Conservation (phyloP, 2,113 vertebrate genomes). For the Crotophaga sulcirostris region DNA sequence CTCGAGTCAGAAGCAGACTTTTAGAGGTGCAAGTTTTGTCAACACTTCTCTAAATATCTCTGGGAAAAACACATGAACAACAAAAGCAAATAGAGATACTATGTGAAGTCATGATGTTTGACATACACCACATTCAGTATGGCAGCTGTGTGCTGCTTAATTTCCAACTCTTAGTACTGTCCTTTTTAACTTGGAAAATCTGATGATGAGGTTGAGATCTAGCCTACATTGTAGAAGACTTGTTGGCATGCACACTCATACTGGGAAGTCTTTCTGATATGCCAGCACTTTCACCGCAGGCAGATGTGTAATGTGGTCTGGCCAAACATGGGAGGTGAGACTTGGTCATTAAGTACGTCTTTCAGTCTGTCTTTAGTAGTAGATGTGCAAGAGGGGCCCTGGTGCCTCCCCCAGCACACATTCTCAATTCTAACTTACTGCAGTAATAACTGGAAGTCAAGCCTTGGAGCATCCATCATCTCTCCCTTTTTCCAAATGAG, state of each 20-base stretch:
- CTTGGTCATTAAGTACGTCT: background rate
- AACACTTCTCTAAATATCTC: background rate
- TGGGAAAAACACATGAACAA: background rate
- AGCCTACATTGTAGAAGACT: background rate
- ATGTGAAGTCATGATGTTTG: fast-evolving
- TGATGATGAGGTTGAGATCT: fast-evolving
- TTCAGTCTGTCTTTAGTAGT: fast-evolving
- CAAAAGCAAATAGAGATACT: background rate
- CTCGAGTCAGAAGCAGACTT: background rate
- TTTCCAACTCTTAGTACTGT: fast-evolving
- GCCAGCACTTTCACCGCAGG: background rate
- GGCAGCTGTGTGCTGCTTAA: background rate
- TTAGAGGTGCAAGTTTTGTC: background rate
- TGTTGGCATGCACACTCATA: fast-evolving
- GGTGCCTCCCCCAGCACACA: background rate
- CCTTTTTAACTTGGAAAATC: background rate
- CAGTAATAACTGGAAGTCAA: background rate
- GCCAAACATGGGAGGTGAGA: fast-evolving
- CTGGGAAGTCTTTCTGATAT: fast-evolving
- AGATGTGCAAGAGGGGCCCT: background rate
- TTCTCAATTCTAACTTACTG: background rate
- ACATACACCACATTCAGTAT: background rate
- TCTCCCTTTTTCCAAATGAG: background rate
- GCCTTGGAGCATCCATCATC: background rate
- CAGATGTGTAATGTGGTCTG: fast-evolving